These are phyloP conservation scores for Platysteira castanea DNA, from an alignment of 2,113 vertebrate species.

Conservation along the genomic window DNA sequence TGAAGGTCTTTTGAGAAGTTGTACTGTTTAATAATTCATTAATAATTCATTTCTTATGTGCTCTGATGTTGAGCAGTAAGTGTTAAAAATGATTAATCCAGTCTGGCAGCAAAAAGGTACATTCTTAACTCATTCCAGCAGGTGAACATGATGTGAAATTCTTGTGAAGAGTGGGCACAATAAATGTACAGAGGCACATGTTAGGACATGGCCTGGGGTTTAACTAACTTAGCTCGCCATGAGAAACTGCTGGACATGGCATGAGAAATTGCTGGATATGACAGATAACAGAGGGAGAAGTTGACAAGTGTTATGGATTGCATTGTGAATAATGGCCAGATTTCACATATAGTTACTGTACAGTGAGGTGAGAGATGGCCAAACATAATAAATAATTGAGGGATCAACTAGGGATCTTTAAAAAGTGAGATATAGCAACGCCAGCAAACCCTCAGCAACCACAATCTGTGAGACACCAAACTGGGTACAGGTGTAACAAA, in stretches of 20 bases:
- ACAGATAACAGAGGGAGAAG: background rate
- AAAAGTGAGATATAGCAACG: background rate
- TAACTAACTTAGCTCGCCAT: background rate
- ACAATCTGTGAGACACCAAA: background rate
- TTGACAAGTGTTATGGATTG: background rate
- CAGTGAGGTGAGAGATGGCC: background rate
- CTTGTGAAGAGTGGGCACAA: background rate
- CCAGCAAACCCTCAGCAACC: background rate
- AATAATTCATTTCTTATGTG: background rate
- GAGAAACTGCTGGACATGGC: background rate
- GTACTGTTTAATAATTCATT: too few species aligned
- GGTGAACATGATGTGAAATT: background rate
- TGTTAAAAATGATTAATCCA: background rate
- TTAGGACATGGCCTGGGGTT: background rate
- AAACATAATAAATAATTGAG: background rate
- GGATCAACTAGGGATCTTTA: background rate
- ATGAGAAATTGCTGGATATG: background rate
- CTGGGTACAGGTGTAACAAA: background rate
- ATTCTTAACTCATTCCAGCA: background rate
- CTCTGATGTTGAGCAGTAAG: background rate
- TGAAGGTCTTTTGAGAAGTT: background rate
- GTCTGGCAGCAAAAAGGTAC: background rate
- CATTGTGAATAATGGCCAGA: background rate
- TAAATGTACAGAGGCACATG: background rate
- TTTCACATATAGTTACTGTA: background rate